Conservation (phyloP, 2,888 invertebrate genomes). For the Drosophila atroscutellata region DNA sequence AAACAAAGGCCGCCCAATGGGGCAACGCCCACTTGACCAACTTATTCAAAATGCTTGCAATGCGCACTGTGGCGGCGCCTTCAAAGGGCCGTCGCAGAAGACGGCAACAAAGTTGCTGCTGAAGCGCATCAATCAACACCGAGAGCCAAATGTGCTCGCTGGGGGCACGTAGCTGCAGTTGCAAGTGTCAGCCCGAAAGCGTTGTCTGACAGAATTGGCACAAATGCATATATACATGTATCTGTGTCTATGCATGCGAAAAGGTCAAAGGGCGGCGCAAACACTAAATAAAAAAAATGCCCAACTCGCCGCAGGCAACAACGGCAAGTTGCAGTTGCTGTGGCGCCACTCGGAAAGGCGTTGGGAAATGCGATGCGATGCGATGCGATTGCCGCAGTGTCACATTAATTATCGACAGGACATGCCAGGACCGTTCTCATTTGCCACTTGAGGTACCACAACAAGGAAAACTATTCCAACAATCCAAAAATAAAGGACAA, state of each 20-base stretch:
- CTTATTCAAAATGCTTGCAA: slow-evolving; percentile 58
- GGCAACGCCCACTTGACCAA: slow-evolving; percentile 75
- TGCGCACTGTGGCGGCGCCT: slow-evolving; percentile 60
- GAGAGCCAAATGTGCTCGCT: slow-evolving; percentile 10
- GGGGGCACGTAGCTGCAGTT: slow-evolving; percentile 25
- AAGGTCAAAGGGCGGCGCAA: slow-evolving; percentile 66
- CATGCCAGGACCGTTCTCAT: slow-evolving; percentile 62
- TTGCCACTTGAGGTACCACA: slow-evolving; percentile 60
- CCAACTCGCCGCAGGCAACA: slow-evolving; percentile 22
- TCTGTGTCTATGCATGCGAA: slow-evolving; percentile 50
- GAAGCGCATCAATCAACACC: slow-evolving; percentile 73
- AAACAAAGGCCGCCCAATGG: slow-evolving; percentile 50
- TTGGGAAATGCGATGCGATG: slow-evolving; percentile 54
- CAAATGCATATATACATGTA: slow-evolving; percentile 71
- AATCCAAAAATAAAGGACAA: slow-evolving; percentile 43
- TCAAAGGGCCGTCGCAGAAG: slow-evolving; percentile 59
- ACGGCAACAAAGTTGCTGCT: slow-evolving; percentile 50
- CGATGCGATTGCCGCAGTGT: slow-evolving; percentile 48
- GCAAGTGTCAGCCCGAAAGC: slow-evolving; percentile 41
- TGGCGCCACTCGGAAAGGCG: slow-evolving; percentile 60
- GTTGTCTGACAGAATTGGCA: slow-evolving; percentile 74
- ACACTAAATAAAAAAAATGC: slow-evolving; percentile 17
- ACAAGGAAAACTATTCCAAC: slow-evolving; percentile 6
- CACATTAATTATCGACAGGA: slow-evolving; percentile 67
- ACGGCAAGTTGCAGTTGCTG: slow-evolving; percentile 21